A percentile compares a stretch with the other conserved stretches of the same genome.
These are phyloP conservation scores for Caradrina kadenii DNA, from an alignment of 2,888 invertebrate genomes.

Conservation along the genomic window DNA sequence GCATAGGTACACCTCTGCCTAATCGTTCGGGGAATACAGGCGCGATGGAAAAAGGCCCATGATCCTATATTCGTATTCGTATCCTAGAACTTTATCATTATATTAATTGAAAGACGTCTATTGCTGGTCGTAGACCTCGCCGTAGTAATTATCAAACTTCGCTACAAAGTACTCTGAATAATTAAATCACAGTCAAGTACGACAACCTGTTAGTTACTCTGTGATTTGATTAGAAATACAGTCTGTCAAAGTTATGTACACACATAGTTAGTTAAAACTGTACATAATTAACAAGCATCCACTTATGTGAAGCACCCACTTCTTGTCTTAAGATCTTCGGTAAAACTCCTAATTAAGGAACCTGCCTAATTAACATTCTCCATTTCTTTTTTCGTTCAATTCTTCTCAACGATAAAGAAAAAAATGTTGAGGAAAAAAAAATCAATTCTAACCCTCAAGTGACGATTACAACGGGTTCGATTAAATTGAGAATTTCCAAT, in stretches of 20 bases:
- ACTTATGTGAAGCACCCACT: neutral
- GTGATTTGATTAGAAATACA: constrained; percentile 5
- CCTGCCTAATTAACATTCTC: constrained; percentile 13
- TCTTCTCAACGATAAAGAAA: neutral
- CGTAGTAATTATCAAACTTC: neutral
- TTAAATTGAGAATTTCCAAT: constrained; percentile 35
- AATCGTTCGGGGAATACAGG: too few species aligned
- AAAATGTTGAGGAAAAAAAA: constrained; percentile 18
- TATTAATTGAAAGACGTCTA: too few species aligned
- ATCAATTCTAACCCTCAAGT: constrained; percentile 8
- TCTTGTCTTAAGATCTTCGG: constrained; percentile 15
- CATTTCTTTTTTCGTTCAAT: neutral
- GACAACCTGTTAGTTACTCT: neutral
- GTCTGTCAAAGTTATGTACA: constrained; percentile 4
- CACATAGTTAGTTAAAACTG: constrained; percentile 5
- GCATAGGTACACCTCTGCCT: too few species aligned
- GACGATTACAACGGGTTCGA: constrained; percentile 3
- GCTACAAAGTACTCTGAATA: neutral
- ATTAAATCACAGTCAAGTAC: neutral
- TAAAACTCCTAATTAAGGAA: constrained; percentile 20
- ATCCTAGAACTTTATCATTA: too few species aligned
- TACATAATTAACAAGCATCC: constrained; percentile 15
- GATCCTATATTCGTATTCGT: too few species aligned
- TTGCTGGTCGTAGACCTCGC: too few species aligned
- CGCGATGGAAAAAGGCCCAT: too few species aligned